A percentile compares a stretch with the other conserved stretches of the same genome.
Evolutionary conservation across 2,113 vertebrate genomes (phyloP).

Genomic region (Thalassoma bifasciatum): DNA sequence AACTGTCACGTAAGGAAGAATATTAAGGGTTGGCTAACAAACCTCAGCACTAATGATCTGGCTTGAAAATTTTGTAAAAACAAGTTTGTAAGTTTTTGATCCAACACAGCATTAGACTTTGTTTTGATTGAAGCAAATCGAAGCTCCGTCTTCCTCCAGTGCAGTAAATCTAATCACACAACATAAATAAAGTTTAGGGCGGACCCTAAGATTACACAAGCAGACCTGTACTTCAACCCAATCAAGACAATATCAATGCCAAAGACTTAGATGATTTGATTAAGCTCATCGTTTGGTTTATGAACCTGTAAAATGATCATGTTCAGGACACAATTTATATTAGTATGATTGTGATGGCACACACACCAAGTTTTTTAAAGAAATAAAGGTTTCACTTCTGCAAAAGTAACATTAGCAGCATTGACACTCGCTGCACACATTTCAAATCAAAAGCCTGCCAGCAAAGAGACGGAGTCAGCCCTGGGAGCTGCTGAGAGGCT

Average conservation of each 20-base stretch:
- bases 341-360: neutral
- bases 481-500: neutral
- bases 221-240: neutral
- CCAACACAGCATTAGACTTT: too few species aligned
- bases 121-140: too few species aligned
- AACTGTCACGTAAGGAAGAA: too few species aligned
- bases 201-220: too few species aligned
- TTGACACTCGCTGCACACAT: neutral
- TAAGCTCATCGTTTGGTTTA: neutral
- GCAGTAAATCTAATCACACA: too few species aligned
- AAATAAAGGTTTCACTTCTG: neutral
- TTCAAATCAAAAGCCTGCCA: neutral
- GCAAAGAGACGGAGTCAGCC: neutral
- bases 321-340: neutral
- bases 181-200: neutral
- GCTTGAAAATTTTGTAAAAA: too few species aligned
- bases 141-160: too few species aligned
- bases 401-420: neutral
- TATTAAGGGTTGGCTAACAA: neutral
- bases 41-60: neutral
- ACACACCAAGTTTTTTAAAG: too few species aligned
- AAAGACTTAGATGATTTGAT: neutral
- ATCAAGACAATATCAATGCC: neutral
- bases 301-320: neutral
- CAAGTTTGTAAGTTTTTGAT: too few species aligned